Conservation (phyloP, 92 coral and sea anemone species). For the Palythoa caribaeorum region DNA sequence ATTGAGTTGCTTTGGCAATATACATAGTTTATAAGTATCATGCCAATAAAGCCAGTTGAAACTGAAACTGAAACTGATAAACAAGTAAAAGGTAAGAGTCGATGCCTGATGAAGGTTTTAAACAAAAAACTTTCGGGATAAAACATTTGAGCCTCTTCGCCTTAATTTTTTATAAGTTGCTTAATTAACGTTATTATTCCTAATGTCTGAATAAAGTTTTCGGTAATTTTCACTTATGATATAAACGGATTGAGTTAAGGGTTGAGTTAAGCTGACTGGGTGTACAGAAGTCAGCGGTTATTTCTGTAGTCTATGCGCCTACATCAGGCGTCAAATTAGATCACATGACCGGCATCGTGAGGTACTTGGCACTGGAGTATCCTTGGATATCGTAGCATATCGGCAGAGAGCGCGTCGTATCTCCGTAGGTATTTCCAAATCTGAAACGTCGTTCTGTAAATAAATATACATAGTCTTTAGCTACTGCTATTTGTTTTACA, state of each 20-base stretch:
- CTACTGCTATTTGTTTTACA: too few species aligned
- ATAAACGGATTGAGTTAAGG: neutral
- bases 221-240: neutral
- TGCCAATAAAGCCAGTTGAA: too few species aligned
- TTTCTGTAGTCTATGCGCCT: neutral
- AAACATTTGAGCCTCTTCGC: neutral
- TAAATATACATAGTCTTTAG: neutral
- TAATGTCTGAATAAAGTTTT: neutral
- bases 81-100: too few species aligned
- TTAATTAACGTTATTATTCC: neutral
- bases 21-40: too few species aligned
- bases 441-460: slow-evolving; percentile 88
- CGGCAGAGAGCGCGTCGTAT: slow-evolving; percentile 91
- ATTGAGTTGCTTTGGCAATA: too few species aligned
- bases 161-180: neutral
- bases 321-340: neutral
- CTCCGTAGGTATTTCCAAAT: slow-evolving; percentile 97
- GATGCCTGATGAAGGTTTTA: neutral
- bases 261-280: neutral
- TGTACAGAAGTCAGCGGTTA: neutral
- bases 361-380: slow-evolving; percentile 82
- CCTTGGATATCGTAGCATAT: slow-evolving; percentile 89
- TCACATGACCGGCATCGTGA: slow-evolving; percentile 94
- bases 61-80: too few species aligned
- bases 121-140: neutral